phyloP scores from a whole-genome alignment of 2,797 vertebrate species.

The Bufotes viridis region DNA sequence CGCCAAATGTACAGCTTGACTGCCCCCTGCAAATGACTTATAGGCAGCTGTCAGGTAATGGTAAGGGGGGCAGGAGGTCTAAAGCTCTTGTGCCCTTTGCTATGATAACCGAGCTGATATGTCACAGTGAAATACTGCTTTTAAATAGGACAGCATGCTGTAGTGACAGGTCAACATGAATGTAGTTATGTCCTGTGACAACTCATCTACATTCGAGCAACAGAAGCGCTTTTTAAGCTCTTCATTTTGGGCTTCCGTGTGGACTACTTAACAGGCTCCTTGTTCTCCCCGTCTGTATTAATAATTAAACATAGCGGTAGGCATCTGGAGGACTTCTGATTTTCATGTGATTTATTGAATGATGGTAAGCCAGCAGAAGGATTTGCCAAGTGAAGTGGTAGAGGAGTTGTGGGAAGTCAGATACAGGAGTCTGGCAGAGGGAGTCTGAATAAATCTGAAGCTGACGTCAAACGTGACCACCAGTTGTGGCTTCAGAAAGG shows the following conservation, averaged over 20 bases:
- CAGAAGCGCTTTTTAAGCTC: not conserved
- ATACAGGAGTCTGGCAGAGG: conserved; percentile 35
- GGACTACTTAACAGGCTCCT: not conserved
- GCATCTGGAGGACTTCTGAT: conserved; percentile 3
- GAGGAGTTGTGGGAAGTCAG: conserved; percentile 8
- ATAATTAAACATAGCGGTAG: not conserved
- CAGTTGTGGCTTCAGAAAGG: conserved; percentile 26
- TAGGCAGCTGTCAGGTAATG: too few relatives aligned
- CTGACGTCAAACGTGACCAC: conserved; percentile 29
- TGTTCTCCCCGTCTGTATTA: not conserved
- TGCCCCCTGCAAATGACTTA: too few relatives aligned
- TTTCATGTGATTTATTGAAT: conserved; percentile 14
- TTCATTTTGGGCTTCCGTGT: not conserved
- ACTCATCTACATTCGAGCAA: not conserved
- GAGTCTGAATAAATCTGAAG: conserved; percentile 5
- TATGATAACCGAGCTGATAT: too few relatives aligned
- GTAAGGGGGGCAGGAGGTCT: too few relatives aligned
- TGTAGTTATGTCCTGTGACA: not conserved
- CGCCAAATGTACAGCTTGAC: too few relatives aligned
- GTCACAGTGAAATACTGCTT: too few relatives aligned
- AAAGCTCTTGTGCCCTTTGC: too few relatives aligned
- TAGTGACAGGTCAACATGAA: too few relatives aligned
- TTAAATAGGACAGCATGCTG: too few relatives aligned
- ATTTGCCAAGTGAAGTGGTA: conserved; percentile 42
- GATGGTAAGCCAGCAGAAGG: conserved; percentile 9